Evolutionary conservation across 2,797 vertebrate species (phyloP).

Genomic region (Acridotheres tristis): DNA sequence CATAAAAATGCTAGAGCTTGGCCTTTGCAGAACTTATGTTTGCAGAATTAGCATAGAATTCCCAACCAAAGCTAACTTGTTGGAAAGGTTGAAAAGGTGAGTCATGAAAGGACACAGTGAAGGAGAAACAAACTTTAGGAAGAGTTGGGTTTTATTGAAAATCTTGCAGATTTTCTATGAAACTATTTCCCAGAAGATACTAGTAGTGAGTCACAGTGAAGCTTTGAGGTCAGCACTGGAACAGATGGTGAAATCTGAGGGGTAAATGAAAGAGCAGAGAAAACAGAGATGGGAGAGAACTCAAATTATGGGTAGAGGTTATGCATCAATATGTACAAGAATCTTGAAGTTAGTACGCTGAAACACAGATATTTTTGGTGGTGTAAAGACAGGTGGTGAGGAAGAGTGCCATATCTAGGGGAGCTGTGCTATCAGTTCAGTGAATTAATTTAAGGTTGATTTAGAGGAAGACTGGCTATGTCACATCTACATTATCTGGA

Average conservation of each 20-base stretch:
- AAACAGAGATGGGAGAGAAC: neutral
- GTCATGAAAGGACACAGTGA: neutral
- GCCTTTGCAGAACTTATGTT: neutral
- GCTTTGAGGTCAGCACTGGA: neutral
- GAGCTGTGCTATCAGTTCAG: neutral
- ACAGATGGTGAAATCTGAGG: neutral
- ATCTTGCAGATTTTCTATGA: neutral
- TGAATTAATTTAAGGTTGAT: neutral
- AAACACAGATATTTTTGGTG: neutral
- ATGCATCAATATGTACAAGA: neutral
- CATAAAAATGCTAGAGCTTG: neutral
- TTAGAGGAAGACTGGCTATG: neutral
- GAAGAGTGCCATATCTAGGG: neutral
- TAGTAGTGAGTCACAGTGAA: neutral
- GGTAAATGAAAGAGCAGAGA: neutral
- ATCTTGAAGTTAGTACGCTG: neutral
- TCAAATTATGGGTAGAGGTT: neutral
- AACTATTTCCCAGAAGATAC: neutral
- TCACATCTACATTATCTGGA: neutral
- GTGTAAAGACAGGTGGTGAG: neutral
- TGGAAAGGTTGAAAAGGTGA: neutral
- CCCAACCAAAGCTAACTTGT: neutral
- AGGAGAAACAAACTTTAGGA: neutral
- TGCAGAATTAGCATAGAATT: neutral
- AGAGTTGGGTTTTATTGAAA: neutral